Conservation (phyloP, 2,797 vertebrate species). For the Erpetoichthys calabaricus region DNA sequence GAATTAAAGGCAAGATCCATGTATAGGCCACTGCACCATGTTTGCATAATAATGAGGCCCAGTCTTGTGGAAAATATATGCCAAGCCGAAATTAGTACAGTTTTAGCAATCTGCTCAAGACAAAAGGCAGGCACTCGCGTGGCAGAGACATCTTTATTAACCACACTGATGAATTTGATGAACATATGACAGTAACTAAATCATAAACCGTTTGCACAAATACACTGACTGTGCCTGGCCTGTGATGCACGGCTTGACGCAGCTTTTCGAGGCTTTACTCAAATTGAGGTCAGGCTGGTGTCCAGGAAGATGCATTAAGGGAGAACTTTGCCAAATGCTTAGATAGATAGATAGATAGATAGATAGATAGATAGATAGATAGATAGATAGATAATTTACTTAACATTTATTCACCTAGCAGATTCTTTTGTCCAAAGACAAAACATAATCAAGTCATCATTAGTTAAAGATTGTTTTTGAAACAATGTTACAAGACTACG, state of each 20-base stretch:
- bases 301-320: constrained; percentile 48
- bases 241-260: constrained; percentile 6
- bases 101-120: constrained; percentile 54
- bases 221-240: constrained; percentile 16
- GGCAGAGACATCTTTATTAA: constrained; percentile 56
- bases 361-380: constrained; percentile 21
- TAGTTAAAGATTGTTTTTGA: no score
- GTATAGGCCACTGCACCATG: constrained; percentile 36
- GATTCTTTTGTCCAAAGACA: no score
- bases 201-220: constrained; percentile 36
- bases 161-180: constrained; percentile 55
- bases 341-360: constrained; percentile 31
- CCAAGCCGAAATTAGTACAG: constrained; percentile 49
- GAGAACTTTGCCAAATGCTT: constrained; percentile 47
- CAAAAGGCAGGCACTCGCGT: constrained; percentile 40
- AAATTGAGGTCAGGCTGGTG: constrained; percentile 59
- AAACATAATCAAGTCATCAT: no score
- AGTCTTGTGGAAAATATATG: constrained; percentile 48
- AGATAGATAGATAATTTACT: no score
- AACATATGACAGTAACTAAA: constrained; percentile 43
- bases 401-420: no score
- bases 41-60: constrained; percentile 52
- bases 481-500: no score
- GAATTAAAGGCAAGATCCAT: constrained; percentile 34
- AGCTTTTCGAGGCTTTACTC: constrained; percentile 44